Evolutionary conservation across 2,888 invertebrate species (phyloP), one percentile per base, ranked within the genome.

Genomic region (Mongoloraphidia duomilia): DNA sequence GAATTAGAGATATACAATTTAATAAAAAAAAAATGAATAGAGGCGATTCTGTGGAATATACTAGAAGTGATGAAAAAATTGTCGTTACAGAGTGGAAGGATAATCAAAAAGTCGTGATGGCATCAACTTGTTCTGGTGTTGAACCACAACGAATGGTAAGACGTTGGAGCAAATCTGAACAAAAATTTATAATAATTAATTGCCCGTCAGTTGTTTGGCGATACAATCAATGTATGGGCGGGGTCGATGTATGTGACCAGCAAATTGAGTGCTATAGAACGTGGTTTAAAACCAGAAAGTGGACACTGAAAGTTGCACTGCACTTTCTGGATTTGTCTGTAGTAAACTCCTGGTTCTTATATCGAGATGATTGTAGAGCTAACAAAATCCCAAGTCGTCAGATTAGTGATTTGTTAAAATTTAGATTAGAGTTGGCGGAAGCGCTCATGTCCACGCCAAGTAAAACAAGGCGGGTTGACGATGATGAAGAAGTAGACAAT

Each of bases 41-140:
- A n/a, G n/a, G n/a, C n/a, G n/a, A 49, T 33, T 54, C 57, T 13
- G 59, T 60, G 14, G 53, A 44, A 43, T 50, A 57, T 11, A 50
- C 53, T 14, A 53, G 57, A 33, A 49, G 51, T 3, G 58, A 59
- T 44, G 52, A 49, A 9, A 58, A 55, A 49, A 34, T 59, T 11
- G 54, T 57, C 38, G 48, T 58, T 0, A 53, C 59, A 6, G 61
- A 61, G 52, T 63, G 61, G 61, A 59, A 55, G 48, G 61, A 62
- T 44, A 58, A 49, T 12, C 59, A 58, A 53, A 39, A 54, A 13
- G 57, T 60, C 1, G 49, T 58, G 26, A 47, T 55, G 33, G 46
- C 55, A 13, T 63, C 61, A 4, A 61, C 59, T 17, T 54, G 55
- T 52, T 17, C 17, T 17, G 63, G 61, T 39, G 49, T 52, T 17